phyloP scores from a whole-genome alignment of 2,797 vertebrate genomes.

The Microhierax caerulescens region DNA sequence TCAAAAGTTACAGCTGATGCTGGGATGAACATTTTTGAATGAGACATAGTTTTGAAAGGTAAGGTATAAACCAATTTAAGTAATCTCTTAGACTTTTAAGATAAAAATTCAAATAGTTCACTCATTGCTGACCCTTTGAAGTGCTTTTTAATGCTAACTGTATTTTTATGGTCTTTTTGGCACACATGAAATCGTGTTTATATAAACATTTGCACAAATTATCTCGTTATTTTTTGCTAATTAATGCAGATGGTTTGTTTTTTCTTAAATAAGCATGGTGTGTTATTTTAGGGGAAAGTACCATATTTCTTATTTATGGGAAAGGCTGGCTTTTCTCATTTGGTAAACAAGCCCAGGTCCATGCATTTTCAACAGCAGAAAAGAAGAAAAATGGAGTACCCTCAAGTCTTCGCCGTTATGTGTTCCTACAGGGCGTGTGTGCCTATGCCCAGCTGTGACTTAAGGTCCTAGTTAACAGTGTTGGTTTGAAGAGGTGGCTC shows the following conservation, averaged over 20 bases:
- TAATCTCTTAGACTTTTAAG: background rate
- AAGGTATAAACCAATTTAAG: background rate
- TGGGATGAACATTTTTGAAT: background rate
- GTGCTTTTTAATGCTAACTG: background rate
- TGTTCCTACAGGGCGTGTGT: background rate
- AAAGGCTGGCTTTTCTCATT: background rate
- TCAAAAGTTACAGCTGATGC: background rate
- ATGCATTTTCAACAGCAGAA: background rate
- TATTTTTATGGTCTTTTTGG: background rate
- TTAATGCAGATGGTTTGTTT: background rate
- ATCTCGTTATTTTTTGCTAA: background rate
- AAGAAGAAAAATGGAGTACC: background rate
- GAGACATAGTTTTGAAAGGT: background rate
- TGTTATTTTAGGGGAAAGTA: background rate
- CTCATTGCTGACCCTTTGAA: background rate
- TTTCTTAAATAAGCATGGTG: background rate
- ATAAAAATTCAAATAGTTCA: background rate
- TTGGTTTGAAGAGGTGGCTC: background rate
- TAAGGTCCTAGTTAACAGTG: background rate
- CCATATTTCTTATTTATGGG: background rate
- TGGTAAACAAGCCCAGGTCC: background rate
- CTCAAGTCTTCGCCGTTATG: background rate
- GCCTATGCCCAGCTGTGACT: background rate
- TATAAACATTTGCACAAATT: background rate
- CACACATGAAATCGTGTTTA: background rate